Base-by-base conservation (phyloP, 2,888 invertebrate genomes). In the Andrena camellia region DNA sequence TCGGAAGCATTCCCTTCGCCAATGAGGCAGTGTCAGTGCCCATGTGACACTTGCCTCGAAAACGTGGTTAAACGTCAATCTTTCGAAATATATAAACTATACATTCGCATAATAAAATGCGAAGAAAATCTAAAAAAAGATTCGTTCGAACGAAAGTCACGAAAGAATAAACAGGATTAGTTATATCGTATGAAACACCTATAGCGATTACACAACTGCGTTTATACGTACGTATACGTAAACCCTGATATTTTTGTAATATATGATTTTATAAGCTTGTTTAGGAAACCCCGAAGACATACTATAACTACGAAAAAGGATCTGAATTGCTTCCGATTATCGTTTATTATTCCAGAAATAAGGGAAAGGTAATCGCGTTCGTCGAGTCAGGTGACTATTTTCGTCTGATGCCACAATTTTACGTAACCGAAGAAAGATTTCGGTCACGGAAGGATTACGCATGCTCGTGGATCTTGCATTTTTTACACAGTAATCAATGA, bases 381-480 rank as follows among this genome's bases (percentile, higher is more conserved):
- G 76, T 81, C 72, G 75, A 89, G 84, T 88, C 85, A 84, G 85
- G 81, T 87, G 88, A 87, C 91, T 92, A 92, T 92, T 92, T 91
- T 90, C 73, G 86, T 86, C 89, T 86, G 87, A 88, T 90, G 89
- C 86, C 89, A 89, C 84, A 90, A 92, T 90, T 92, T 92, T 92
- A 92, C 92, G 92, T 91, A 91, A 91, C 82, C 83, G 50, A 64
- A 50, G 20, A 35, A 60, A 78, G 63, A 70, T 35, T 54, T 69
- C 33, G 8, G 3, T 60, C 59, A 17, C 2, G 13, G 17, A 52
- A 78, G 26, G 57, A 20, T 23, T 3, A 29, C 31, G 29, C n/a
- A 59, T 13, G 2, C 17, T 20, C 23, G 7, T 2, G 31, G 4
- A 8, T 23, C 20, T 0, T 42, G 10, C 5, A n/a, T 57, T 79